Evolutionary conservation across 2,797 vertebrate species (phyloP), one percentile per base, ranked within the genome.

Genomic region (Sebastes dallii): DNA sequence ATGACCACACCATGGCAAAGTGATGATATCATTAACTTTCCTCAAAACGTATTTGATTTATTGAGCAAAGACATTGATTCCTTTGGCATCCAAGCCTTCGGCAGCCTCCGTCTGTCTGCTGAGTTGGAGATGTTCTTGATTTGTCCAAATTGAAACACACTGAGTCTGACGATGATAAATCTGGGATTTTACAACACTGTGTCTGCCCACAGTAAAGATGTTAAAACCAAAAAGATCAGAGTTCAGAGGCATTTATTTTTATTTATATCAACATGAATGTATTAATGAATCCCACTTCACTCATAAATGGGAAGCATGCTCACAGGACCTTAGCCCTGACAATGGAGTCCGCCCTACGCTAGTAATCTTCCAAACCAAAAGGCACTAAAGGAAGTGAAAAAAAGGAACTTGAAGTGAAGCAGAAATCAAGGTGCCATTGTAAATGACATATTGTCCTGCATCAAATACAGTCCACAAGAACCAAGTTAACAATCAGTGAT

Each of bases 1-100:
- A 61, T n/a, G 62, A 60, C 54, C 64, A 75, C 72, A 79, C 25
- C 58, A 66, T 3, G 20, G 64, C 39, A 77, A 71, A 77, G 59
- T 66, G 54, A 83, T 77, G 71, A 70, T 71, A 20, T 83, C 75
- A 88, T 85, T 86, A 79, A 75, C 66, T 61, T 67, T 62, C 30
- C 64, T 72, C 46, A 70, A 81, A 74, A 81, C 66, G 65, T 42
- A 71, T 83, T 75, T 62, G 56, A 83, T 78, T 82, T 56, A 58
- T 27, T 25, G 25, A 84, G 61, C 46, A 76, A 59, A 66, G 54
- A 67, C 58, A 84, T 83, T 64, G 66, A 75, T 79, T 56, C 12
- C 13, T 72, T 29, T 61, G 54, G 46, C 29, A 18, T 61, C 12
- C 50, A 55, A 11, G 36, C 20, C 69, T 29, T 59, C 14, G 1